Percentiles rank a stretch among this genome's conserved stretches.
Conservation (phyloP, 2,888 invertebrate genomes). For the Dicycla oo region DNA sequence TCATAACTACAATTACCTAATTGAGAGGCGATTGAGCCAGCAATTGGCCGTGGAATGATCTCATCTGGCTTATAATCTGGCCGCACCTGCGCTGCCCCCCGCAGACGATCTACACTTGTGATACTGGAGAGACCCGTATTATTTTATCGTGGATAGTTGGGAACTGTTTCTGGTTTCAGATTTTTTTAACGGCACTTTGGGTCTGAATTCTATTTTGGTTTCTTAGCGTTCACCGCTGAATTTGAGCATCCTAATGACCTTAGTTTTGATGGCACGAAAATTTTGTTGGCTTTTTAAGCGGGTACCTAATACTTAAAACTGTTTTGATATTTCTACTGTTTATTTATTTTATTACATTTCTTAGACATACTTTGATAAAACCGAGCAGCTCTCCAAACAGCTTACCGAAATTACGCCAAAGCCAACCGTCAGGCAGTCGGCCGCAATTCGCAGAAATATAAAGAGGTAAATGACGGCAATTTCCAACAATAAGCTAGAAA, state of each 20-base stretch:
- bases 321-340: too few relatives aligned
- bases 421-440: slow-evolving; percentile 29
- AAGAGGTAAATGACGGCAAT: slow-evolving; percentile 79
- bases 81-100: slow-evolving; percentile 65
- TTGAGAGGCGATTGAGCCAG: slow-evolving; percentile 76
- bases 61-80: slow-evolving; percentile 76
- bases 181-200: too few relatives aligned
- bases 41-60: slow-evolving; percentile 79
- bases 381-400: slow-evolving; percentile 31
- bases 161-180: too few relatives aligned
- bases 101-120: slow-evolving; percentile 16
- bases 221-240: too few relatives aligned
- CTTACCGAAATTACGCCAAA: slow-evolving; percentile 52
- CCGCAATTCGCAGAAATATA: slow-evolving; percentile 63
- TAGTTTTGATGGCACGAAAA: too few relatives aligned
- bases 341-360: too few relatives aligned
- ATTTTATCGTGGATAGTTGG: not conserved
- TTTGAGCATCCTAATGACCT: too few relatives aligned
- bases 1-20: slow-evolving; percentile 77
- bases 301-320: too few relatives aligned
- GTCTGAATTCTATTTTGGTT: too few relatives aligned
- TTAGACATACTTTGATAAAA: not conserved
- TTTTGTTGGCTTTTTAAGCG: too few relatives aligned
- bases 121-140: not conserved
- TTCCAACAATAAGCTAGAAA: slow-evolving; percentile 80